Base-by-base conservation (phyloP, 2,113 vertebrate species). In the Tympanuchus pallidicinctus region DNA sequence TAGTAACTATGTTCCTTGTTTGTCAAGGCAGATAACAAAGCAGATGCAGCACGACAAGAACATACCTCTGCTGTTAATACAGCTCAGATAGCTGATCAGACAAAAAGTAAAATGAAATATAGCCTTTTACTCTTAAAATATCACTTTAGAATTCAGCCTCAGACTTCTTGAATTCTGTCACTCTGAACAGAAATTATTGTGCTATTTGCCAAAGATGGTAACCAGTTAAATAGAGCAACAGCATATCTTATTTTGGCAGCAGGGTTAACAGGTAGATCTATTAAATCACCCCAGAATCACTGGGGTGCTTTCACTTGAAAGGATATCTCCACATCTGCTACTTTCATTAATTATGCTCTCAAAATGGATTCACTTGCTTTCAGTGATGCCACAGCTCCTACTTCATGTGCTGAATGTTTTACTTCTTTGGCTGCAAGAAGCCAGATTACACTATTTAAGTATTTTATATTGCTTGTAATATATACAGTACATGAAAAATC, bases 391-490 rank as follows among this genome's bases (percentile, higher is more conserved):
- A n/a, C 91, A 94, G 87, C 94, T 94, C 75, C 81, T 85, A 40
- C 40, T 88, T 89, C 77, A 25, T 48, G 43, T 65, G 54, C 78
- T 82, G 67, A 92, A 74, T 59, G 32, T 74, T 79, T 88, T 80
- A 89, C 45, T 40, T 86, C 45, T 85, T 93, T 91, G 84, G 47
- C 72, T 80, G 56, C 60, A 77, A 93, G 81, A 91, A 87, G 42
- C 56, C 92, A 88, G 60, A 76, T 91, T 89, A 85, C 0, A 0
- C 71, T 86, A 52, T 42, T 91, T 77, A 65, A 43, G 72, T 54
- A 82, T 89, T 93, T 91, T 91, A 56, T 89, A 71, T 66, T 27
- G 25, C 71, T 93, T 76, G 54, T 93, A 84, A 76, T 78, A 82
- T 32, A 64, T 7, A 71, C 56, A 76, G 67, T 82, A 70, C 87